Evolutionary conservation across 2,797 vertebrate species (phyloP).

Genomic region (Paratrypauchen microcephalus): DNA sequence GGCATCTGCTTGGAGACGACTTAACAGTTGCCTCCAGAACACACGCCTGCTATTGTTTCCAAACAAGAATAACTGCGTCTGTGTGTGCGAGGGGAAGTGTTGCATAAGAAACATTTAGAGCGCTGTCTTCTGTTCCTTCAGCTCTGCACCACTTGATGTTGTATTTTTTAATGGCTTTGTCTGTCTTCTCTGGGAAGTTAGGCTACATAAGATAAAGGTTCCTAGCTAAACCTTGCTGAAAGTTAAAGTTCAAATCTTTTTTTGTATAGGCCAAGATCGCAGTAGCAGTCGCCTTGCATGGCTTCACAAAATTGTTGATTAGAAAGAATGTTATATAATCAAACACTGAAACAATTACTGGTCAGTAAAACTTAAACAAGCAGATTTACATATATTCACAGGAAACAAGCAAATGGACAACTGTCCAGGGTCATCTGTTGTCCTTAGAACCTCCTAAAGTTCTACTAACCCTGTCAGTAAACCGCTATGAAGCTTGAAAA

Average conservation of each 20-base stretch:
- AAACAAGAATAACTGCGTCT: slow-evolving; percentile 71
- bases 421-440: too few species aligned
- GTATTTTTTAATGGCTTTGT: slow-evolving; percentile 38
- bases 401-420: too few species aligned
- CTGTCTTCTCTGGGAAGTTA: slow-evolving; percentile 53
- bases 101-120: slow-evolving; percentile 71
- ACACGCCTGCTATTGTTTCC: slow-evolving; percentile 69
- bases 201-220: not conserved
- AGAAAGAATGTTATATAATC: too few species aligned
- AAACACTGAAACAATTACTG: too few species aligned
- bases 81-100: slow-evolving; percentile 54
- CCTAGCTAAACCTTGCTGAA: not conserved
- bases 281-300: too few species aligned
- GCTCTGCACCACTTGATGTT: slow-evolving; percentile 63
- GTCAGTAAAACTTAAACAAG: too few species aligned
- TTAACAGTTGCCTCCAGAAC: slow-evolving; percentile 67
- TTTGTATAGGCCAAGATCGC: too few species aligned
- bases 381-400: too few species aligned
- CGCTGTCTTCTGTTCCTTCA: slow-evolving; percentile 34
- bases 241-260: not conserved
- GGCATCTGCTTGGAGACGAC: slow-evolving; percentile 70
- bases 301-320: too few species aligned
- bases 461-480: too few species aligned
- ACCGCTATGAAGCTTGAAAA: too few species aligned
- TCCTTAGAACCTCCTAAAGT: too few species aligned